Base-by-base conservation (phyloP, 2,113 vertebrate species). In the Cyanoliseus patagonus region DNA sequence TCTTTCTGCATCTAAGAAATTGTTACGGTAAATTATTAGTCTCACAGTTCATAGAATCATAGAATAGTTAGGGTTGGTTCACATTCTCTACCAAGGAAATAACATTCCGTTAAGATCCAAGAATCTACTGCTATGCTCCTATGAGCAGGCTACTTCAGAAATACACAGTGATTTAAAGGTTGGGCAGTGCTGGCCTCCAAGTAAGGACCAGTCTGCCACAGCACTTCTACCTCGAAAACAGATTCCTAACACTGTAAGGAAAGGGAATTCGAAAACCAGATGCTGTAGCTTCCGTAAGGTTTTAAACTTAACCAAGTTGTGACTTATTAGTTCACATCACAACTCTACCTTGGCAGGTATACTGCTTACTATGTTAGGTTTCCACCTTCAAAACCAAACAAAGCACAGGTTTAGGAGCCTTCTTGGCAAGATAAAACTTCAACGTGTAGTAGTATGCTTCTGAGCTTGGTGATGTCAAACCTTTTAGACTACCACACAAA, bases 1-100 rank as follows among this genome's bases (percentile, higher is more conserved):
- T 99, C 99, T 95, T 99, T 99, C 97, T 99, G 99, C 95, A 99
- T 99, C 99, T 99, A 96, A 92, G 93, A 96, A 97, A 96, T 52
- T 57, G 67, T 82, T 91, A 90, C 0, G 19, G 52, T 49, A 92
- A 90, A 74, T 96, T 78, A 94, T 96, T 92, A 96, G 75, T 70
- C 92, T 16, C 41, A 85, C 23, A 93, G 66, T 67, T 90, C 47
- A 49, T 49, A 49, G 47, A 47, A 47, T 23, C 47, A 47, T 23
- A 47, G 47, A 49, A 49, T 49, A 49, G 47, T 49, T 49, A 49
- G 47, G 47, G 47, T 13, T 49, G 47, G 47, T 49, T 49, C 31
- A 94, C 62, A 85, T 78, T 75, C 70, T 72, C 10, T 41, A 67
- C 15, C 4, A 8, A 63, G 13, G 46, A 79, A 92, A 94, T 6